Evolutionary conservation across 2,113 vertebrate species (phyloP), one percentile per base, ranked within the genome.

Genomic region (Solea senegalensis): DNA sequence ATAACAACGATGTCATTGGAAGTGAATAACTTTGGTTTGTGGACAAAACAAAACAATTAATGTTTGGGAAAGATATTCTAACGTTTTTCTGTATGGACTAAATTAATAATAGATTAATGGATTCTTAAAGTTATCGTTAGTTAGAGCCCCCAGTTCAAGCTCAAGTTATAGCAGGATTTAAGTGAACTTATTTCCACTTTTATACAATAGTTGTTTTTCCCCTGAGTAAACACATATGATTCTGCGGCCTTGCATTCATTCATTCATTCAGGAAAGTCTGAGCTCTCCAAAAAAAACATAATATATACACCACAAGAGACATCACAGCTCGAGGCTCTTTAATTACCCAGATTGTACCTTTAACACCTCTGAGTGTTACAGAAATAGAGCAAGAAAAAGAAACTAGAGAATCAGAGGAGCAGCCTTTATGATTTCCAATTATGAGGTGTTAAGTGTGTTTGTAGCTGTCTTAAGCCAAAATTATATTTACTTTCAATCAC

Each of bases 251-350:
- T 34, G 34, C 34, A 4, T 8, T 51, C 50, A 10, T 16, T 51
- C n/a, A 21, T 16, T 53, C 9, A 9, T 34, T 34, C 34, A 34
- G 34, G 34, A 34, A 34, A 34, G 34, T 34, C 34, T 4, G 3
- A 34, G 3, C 3, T 34, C 5, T 34, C 5, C 3, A 14, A 15
- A 43, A 55, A 43, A 43, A 55, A 61, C 34, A 48, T 54, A 15
- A 49, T 8, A 59, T 52, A 21, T 52, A n/a, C 12, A n/a, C 12
- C 70, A 73, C 39, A 43, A 62, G n/a, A 39, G 62, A 45, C n/a
- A 40, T 48, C 27, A 61, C 44, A 57, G 34, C 44, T 75, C 64
- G 15, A 48, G 72, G 49, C 56, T 44, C 65, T 5, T 43, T 8
- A 50, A 39, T 62, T 69, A 65, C 16, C 63, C 15, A 39, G 53